Conservation (phyloP, 2,797 vertebrate genomes). For the Coreius guichenoti region DNA sequence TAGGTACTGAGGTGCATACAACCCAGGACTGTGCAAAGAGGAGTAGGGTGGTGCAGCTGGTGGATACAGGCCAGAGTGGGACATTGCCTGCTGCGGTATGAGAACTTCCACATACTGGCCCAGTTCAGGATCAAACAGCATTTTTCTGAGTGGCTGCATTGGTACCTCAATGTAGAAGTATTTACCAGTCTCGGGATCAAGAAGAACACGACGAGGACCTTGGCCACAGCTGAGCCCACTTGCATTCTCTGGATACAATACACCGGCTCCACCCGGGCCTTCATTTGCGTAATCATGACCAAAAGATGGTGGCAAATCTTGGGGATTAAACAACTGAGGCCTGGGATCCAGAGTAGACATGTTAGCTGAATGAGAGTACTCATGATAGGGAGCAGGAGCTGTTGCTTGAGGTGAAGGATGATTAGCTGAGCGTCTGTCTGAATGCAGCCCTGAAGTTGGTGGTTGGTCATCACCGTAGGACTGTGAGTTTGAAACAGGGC, state of each 20-base stretch:
- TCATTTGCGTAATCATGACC: conserved; percentile 79
- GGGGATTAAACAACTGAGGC: conserved; percentile 76
- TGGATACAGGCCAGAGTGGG: conserved; percentile 83
- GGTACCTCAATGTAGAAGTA: conserved; percentile 92
- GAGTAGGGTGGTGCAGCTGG: conserved; percentile 81
- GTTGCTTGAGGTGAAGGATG: conserved; percentile 76
- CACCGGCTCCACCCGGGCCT: conserved; percentile 65
- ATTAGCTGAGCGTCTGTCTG: conserved; percentile 70
- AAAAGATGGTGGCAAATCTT: conserved; percentile 74
- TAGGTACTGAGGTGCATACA: conserved; percentile 83
- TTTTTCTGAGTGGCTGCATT: conserved; percentile 87
- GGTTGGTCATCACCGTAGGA: conserved; percentile 70
- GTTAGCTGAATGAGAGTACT: conserved; percentile 75
- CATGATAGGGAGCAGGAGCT: conserved; percentile 69
- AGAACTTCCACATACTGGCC: conserved; percentile 95
- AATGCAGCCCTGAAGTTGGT: conserved; percentile 66
- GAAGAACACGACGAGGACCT: conserved; percentile 82
- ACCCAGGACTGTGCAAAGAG: conserved; percentile 76
- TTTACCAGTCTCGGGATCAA: conserved; percentile 93
- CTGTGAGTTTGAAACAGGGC: conserved; percentile 74
- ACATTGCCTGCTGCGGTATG: conserved; percentile 84
- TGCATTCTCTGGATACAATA: conserved; percentile 76
- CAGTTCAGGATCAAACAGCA: conserved; percentile 92
- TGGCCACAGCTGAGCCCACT: conserved; percentile 68
- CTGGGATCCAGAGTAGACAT: conserved; percentile 72